Percentiles rank a stretch among this genome's conserved stretches.
phyloP scores from a whole-genome alignment of 2,113 vertebrate species.

The Irena cyanogastra region DNA sequence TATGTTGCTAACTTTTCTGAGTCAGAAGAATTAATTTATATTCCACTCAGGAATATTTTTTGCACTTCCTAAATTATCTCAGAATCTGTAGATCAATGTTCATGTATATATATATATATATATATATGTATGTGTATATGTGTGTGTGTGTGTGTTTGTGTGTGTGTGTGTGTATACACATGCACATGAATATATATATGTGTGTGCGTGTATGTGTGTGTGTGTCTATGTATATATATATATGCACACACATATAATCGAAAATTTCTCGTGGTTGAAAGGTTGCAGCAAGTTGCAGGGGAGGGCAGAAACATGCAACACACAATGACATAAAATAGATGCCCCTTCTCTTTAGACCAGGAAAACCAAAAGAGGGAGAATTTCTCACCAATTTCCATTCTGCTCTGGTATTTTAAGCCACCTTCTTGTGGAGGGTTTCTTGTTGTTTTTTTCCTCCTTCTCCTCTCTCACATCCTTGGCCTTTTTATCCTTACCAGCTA shows the following conservation, averaged over 20 bases:
- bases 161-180: accelerated
- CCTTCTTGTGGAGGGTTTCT: not conserved
- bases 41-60: slow-evolving; percentile 16
- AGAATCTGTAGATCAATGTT: not conserved
- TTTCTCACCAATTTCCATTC: not conserved
- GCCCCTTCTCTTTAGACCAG: not conserved
- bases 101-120: not conserved
- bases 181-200: not conserved
- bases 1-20: slow-evolving; percentile 26
- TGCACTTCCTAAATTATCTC: slow-evolving; percentile 14
- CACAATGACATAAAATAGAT: not conserved
- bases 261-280: not conserved
- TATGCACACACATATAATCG: accelerated
- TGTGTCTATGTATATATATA: accelerated
- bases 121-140: accelerated
- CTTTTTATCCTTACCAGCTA: not conserved
- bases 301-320: not conserved
- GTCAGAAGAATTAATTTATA: slow-evolving; percentile 15
- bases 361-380: not conserved
- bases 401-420: not conserved
- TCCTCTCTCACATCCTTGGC: not conserved
- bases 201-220: not conserved
- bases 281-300: not conserved
- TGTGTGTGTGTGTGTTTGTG: not conserved
- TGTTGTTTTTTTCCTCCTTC: not conserved